Conservation (phyloP, 1,140 invertebrate species). For the Diabrotica undecimpunctata region DNA sequence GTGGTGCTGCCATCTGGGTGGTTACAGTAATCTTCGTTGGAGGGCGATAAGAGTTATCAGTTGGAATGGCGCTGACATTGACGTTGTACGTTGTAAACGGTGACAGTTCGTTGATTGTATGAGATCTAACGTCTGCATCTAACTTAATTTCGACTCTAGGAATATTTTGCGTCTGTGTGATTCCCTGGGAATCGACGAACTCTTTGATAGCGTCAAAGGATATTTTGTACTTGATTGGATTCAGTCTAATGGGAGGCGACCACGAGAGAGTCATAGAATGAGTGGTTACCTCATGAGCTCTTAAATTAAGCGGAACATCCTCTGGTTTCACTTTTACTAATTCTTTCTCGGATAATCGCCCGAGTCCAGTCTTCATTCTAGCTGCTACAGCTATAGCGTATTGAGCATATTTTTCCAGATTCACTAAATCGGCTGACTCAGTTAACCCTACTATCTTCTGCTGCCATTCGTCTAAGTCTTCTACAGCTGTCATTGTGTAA, state of each 20-base stretch:
- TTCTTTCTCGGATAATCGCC: slow-evolving; percentile 71
- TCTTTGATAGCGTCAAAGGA: slow-evolving; percentile 91
- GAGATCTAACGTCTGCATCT: slow-evolving; percentile 63
- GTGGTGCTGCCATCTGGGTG: slow-evolving; percentile 93
- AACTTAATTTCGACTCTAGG: slow-evolving; percentile 68
- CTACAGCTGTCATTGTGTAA: slow-evolving; percentile 88
- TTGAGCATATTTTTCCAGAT: slow-evolving; percentile 84
- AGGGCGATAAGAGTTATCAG: slow-evolving; percentile 78
- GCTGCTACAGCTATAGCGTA: slow-evolving; percentile 92
- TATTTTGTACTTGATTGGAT: slow-evolving; percentile 86
- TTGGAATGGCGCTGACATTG: slow-evolving; percentile 86
- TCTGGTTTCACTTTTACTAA: slow-evolving; percentile 87
- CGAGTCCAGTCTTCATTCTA: slow-evolving; percentile 67
- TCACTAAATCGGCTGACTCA: slow-evolving; percentile 84
- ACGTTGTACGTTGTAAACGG: slow-evolving; percentile 94
- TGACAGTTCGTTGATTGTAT: slow-evolving; percentile 81
- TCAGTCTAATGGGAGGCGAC: slow-evolving; percentile 86
- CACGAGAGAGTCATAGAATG: slow-evolving; percentile 89
- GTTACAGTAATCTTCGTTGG: slow-evolving; percentile 93
- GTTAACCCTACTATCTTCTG: slow-evolving; percentile 80
- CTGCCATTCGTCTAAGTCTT: slow-evolving; percentile 89
- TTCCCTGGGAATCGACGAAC: slow-evolving; percentile 90
- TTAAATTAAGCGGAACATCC: slow-evolving; percentile 83
- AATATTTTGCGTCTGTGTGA: slow-evolving; percentile 84
- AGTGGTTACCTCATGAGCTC: slow-evolving; percentile 82